Percentiles rank a stretch among this genome's conserved stretches.
These are phyloP conservation scores for Cossypha polioptera DNA, from an alignment of 2,797 vertebrate species.

Conservation along the genomic window DNA sequence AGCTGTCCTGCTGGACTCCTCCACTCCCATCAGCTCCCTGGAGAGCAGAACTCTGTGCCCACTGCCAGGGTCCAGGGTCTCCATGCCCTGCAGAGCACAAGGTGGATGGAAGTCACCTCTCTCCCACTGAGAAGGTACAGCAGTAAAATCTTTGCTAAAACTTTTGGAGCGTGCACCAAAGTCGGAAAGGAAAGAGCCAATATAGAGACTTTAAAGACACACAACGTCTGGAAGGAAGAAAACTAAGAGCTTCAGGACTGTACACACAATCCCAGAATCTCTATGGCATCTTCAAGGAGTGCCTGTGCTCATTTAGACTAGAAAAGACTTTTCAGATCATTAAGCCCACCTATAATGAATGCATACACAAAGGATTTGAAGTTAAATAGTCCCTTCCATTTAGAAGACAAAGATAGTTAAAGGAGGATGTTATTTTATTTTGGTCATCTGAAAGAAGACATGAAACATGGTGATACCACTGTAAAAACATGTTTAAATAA, in stretches of 20 bases:
- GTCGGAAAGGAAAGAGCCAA: not conserved
- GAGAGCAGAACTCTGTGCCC: not conserved
- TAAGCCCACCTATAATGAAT: not conserved
- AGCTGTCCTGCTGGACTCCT: not conserved
- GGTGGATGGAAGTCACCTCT: not conserved
- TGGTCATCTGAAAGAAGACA: not conserved
- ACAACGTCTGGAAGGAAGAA: not conserved
- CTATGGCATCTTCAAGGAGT: not conserved
- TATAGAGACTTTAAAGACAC: not conserved
- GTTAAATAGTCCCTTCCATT: not conserved
- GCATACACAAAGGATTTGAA: not conserved
- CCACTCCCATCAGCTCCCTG: not conserved
- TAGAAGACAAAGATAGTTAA: not conserved
- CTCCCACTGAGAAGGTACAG: not conserved
- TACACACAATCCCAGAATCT: not conserved
- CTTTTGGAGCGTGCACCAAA: not conserved
- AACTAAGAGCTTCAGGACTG: not conserved
- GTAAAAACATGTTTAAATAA: not conserved
- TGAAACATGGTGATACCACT: not conserved
- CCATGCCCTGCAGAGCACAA: not conserved
- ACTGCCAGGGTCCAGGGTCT: not conserved
- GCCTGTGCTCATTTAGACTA: not conserved
- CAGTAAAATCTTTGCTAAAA: not conserved
- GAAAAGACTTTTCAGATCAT: not conserved
- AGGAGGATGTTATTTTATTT: not conserved